Conservation (phyloP, 1,140 invertebrate species). For the Arctopsyche grandis region DNA sequence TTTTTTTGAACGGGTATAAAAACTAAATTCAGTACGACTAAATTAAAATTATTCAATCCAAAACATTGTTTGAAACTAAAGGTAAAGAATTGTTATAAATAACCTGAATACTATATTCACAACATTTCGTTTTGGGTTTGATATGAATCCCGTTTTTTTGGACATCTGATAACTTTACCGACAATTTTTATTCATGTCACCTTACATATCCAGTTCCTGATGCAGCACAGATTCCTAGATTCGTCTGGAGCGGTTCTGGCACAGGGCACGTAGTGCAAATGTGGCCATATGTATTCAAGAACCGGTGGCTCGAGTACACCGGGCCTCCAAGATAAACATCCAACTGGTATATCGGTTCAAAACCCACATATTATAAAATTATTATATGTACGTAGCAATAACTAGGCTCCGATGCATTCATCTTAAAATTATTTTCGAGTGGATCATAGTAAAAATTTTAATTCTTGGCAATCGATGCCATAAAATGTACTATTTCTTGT, state of each 20-base stretch:
- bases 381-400: background rate
- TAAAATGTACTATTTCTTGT: too few relatives aligned
- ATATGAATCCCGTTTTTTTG: too few relatives aligned
- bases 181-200: slow-evolving; percentile 9
- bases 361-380: slow-evolving; percentile 3
- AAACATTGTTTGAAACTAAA: too few relatives aligned
- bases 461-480: too few relatives aligned
- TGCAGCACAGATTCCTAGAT: slow-evolving; percentile 23
- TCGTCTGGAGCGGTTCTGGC: slow-evolving; percentile 20
- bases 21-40: too few relatives aligned
- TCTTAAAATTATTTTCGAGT: background rate
- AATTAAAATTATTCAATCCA: too few relatives aligned
- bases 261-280: slow-evolving; percentile 24
- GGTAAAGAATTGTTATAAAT: too few relatives aligned
- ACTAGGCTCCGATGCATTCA: background rate
- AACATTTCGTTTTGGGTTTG: too few relatives aligned
- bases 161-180: background rate
- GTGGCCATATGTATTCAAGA: slow-evolving; percentile 40
- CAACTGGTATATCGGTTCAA: slow-evolving; percentile 19
- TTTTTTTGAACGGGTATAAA: too few relatives aligned
- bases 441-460: too few relatives aligned
- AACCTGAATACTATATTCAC: too few relatives aligned
- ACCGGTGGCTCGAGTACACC: background rate
- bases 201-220: slow-evolving; percentile 1
- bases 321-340: slow-evolving; percentile 33